Base-by-base conservation (phyloP, 1,140 invertebrate genomes). In the Polypedilum pembai region DNA sequence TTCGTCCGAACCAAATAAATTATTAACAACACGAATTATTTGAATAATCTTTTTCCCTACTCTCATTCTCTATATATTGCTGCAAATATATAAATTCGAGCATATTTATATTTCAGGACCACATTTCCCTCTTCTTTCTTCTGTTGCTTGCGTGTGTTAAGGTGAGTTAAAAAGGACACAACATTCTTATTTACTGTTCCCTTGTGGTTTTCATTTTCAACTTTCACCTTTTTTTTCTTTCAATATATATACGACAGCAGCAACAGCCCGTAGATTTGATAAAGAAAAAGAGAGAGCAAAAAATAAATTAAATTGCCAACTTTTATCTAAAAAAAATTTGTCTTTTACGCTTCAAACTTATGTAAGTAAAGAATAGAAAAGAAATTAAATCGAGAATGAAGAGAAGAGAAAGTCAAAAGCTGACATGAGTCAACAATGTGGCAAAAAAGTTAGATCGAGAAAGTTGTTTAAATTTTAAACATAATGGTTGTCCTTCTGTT, bases 181-280 rank as follows among this genome's bases (percentile, higher is more conserved):
- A 69, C 17, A 18, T 69, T 69, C 65, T 69, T 69, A 69, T 69
- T 69, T 69, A 69, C 65, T 8, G 65, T 18, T 69, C 65, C 20
- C 65, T 56, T 56, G 45, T 56, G 45, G 45, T 56, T n/a, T 56
- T n/a, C 7, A 56, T 4, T n/a, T 56, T 56, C 12, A 56, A 8
- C 45, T 15, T 56, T 56, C 45, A 56, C 12, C n/a, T 56, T 56
- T n/a, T 56, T 56, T n/a, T 15, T 56, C 45, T 15, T 45, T 45
- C n/a, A n/a, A 15, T 45, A 56, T 56, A 56, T 56, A 56, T 8
- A 45, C 15, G 41, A 45, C 41, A 56, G 45, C 12, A 12, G 45
- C 45, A 56, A 56, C 24, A n/a, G 45, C 45, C 65, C 65, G 65
- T 69, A 69, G 65, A 69, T 69, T 69, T 69, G 65, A 69, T 69